These are phyloP conservation scores for Dione juno DNA, from an alignment of 2,888 invertebrate genomes.

Conservation along the genomic window DNA sequence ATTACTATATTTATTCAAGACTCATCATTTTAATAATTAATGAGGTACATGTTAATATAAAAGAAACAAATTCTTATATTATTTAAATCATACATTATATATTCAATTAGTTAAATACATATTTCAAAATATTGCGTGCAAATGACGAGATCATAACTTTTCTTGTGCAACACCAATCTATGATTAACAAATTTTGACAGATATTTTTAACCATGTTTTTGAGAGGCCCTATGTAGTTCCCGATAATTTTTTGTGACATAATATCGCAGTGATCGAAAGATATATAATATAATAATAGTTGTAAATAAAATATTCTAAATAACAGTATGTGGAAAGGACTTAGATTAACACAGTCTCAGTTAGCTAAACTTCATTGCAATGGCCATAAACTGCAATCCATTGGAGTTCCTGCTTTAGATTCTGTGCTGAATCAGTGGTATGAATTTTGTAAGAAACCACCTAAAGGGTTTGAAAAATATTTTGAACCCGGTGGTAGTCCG, in stretches of 20 bases:
- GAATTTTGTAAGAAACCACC: conserved; percentile 91
- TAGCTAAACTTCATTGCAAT: conserved; percentile 75
- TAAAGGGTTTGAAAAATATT: conserved; percentile 97
- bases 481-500: conserved; percentile 85
- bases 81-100: background rate
- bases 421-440: conserved; percentile 85
- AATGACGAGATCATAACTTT: conserved; percentile 27
- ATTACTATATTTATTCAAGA: no score
- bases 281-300: conserved; percentile 54
- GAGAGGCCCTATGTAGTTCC: conserved; percentile 55
- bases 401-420: conserved; percentile 82
- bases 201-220: conserved; percentile 79
- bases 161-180: conserved; percentile 38
- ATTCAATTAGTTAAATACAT: background rate
- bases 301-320: conserved; percentile 59
- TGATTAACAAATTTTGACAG: conserved; percentile 52
- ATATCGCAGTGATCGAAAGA: conserved; percentile 70
- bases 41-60: no score
- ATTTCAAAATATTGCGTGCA: background rate
- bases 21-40: no score
- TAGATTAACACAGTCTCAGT: conserved; percentile 76
- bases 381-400: conserved; percentile 71
- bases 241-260: conserved; percentile 67
- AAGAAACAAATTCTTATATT: no score
- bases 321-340: conserved; percentile 79